Conservation (phyloP, 2,797 vertebrate genomes). For the Schizothorax lantsangensis region DNA sequence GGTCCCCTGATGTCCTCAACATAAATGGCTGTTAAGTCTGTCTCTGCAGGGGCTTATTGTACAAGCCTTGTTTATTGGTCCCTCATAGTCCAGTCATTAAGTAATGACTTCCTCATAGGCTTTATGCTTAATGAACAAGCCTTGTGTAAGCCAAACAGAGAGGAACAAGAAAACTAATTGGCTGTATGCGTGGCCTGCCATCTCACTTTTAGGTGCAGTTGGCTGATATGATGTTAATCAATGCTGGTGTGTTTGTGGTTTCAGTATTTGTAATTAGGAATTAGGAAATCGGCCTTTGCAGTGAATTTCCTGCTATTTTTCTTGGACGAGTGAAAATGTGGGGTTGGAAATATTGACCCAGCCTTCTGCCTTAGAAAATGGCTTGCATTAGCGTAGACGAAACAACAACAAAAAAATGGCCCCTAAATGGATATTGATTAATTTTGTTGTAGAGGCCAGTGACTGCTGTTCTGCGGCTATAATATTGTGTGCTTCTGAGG, state of each 20-base stretch:
- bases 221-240: slow-evolving; percentile 15
- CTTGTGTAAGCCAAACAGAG: neutral
- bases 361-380: slow-evolving; percentile 4
- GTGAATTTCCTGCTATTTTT: slow-evolving; percentile 38
- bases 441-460: slow-evolving; percentile 21
- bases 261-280: slow-evolving; percentile 1
- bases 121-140: slow-evolving; percentile 47
- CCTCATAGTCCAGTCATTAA: slow-evolving; percentile 24
- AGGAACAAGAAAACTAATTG: neutral
- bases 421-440: slow-evolving; percentile 59
- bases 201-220: slow-evolving; percentile 6
- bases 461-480: slow-evolving; percentile 43
- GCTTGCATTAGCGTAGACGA: slow-evolving; percentile 25
- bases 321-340: neutral
- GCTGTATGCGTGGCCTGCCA: neutral
- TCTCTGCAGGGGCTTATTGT: slow-evolving; percentile 38
- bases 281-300: neutral
- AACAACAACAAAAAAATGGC: slow-evolving; percentile 35
- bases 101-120: slow-evolving; percentile 38
- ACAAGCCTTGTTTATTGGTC: slow-evolving; percentile 54
- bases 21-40: slow-evolving; percentile 38
- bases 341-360: slow-evolving; percentile 38
- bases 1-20: slow-evolving; percentile 42
- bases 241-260: neutral
- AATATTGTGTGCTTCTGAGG: slow-evolving; percentile 42